These are phyloP conservation scores for Lepidocyrtinus sp. DNA, from an alignment of 2,888 invertebrate genomes.

Conservation along the genomic window DNA sequence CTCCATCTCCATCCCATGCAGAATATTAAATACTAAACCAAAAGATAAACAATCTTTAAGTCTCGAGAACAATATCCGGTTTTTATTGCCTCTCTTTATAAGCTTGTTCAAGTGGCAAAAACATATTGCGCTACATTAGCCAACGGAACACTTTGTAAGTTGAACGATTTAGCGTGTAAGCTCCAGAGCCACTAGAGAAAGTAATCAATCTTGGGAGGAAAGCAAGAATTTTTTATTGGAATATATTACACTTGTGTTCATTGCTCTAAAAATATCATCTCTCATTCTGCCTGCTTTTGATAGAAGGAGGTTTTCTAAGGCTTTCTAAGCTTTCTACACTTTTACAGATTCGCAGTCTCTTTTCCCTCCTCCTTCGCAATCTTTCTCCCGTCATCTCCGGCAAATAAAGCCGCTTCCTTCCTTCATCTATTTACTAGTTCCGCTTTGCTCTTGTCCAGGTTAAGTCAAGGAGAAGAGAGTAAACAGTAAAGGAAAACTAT, in stretches of 20 bases:
- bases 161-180: too few species aligned
- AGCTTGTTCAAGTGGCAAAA: too few species aligned
- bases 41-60: neutral
- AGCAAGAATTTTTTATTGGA: neutral
- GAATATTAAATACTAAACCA: neutral
- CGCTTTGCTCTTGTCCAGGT: neutral
- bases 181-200: too few species aligned
- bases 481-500: neutral
- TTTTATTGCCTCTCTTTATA: neutral
- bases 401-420: neutral
- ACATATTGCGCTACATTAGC: too few species aligned
- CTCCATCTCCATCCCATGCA: constrained; percentile 21
- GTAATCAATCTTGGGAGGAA: neutral
- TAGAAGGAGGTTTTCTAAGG: too few species aligned
- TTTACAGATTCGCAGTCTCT: too few species aligned
- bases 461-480: neutral
- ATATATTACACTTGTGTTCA: too few species aligned
- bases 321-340: too few species aligned
- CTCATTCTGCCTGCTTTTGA: too few species aligned
- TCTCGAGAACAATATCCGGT: constrained; percentile 14
- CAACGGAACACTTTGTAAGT: too few species aligned
- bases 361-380: neutral
- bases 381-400: neutral
- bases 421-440: neutral
- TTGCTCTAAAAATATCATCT: too few species aligned